A percentile compares a stretch with the other conserved stretches of the same genome.
Evolutionary conservation across 2,113 vertebrate species (phyloP).

Genomic region (Rhineura floridana): DNA sequence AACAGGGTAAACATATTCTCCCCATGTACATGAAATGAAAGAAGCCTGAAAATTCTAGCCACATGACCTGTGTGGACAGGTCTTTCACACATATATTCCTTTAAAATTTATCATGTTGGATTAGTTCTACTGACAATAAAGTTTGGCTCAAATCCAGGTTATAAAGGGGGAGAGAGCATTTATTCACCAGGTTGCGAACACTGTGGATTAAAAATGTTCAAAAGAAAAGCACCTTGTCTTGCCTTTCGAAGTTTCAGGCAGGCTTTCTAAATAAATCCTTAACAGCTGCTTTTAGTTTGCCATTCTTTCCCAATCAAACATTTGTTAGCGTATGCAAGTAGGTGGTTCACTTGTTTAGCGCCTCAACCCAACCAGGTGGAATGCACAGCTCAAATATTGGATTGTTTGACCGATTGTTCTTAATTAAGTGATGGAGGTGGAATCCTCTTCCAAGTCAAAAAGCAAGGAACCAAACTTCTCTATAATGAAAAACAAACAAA

Average conservation of each 20-base stretch:
- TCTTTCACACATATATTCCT: background rate
- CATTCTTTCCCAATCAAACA: slow-evolving; percentile 15
- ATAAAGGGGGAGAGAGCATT: slow-evolving; percentile 3
- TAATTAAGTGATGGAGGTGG: background rate
- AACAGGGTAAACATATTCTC: background rate
- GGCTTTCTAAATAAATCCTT: slow-evolving; percentile 25
- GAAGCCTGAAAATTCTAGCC: background rate
- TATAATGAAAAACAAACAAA: fast-evolving
- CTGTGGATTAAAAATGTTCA: background rate
- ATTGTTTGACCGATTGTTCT: background rate
- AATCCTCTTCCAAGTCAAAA: background rate
- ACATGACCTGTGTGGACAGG: background rate
- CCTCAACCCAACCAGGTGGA: background rate
- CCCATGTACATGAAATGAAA: background rate
- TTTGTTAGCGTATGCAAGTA: background rate
- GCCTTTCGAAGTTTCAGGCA: slow-evolving; percentile 10
- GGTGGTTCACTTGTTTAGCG: background rate
- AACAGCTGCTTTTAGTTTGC: background rate
- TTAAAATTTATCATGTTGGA: background rate
- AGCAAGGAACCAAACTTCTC: fast-evolving
- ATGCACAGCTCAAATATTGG: background rate
- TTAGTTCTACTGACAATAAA: slow-evolving; percentile 1
- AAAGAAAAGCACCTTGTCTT: slow-evolving; percentile 14
- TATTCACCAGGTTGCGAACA: background rate
- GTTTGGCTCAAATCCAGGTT: background rate